These are phyloP conservation scores for Upupa epops DNA, from an alignment of 2,113 vertebrate genomes.

Conservation along the genomic window DNA sequence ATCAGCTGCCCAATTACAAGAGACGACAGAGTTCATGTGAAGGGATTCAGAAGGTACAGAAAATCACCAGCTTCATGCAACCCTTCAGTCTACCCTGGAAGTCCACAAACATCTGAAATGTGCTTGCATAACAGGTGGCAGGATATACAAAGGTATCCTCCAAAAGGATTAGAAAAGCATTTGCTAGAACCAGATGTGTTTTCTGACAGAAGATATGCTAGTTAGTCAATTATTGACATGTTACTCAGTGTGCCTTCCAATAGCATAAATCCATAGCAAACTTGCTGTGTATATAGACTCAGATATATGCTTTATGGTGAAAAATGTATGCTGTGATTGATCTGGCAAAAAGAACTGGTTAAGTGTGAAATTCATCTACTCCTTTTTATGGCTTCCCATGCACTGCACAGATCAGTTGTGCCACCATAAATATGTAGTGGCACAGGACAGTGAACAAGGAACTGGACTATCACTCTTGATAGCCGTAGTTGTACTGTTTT, in stretches of 20 bases:
- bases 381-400: neutral
- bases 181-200: neutral
- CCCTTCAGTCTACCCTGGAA: neutral
- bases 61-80: neutral
- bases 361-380: neutral
- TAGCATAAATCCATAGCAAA: neutral
- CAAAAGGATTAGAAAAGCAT: neutral
- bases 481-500: neutral
- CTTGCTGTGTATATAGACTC: neutral
- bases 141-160: neutral
- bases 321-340: neutral
- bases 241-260: neutral
- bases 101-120: neutral
- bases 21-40: neutral
- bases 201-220: neutral
- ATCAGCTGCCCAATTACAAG: neutral
- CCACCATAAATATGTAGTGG: rapidly evolving
- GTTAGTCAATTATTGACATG: neutral
- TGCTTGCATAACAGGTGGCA: neutral
- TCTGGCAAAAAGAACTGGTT: neutral
- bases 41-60: neutral
- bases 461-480: neutral
- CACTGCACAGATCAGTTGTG: neutral
- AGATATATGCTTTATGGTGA: neutral
- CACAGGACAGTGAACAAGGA: neutral